A percentile compares a stretch with the other conserved stretches of the same genome.
Evolutionary conservation across 1,140 invertebrate species (phyloP).

Genomic region (Wasmannia auropunctata): DNA sequence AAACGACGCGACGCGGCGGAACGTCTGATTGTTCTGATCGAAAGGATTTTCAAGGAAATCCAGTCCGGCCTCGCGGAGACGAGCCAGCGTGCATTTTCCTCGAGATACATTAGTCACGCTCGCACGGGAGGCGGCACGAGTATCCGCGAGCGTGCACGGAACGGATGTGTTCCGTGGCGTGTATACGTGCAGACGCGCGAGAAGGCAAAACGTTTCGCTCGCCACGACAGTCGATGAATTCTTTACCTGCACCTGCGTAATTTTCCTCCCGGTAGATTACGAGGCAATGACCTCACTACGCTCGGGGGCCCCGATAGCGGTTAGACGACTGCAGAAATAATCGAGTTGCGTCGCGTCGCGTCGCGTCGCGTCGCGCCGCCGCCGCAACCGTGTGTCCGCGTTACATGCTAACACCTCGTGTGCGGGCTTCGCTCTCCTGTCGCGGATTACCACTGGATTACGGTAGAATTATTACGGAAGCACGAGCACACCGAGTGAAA

Average conservation of each 20-base stretch:
- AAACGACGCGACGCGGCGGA: conserved; percentile 17
- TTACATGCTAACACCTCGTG: conserved; percentile 12
- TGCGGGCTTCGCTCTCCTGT: conserved; percentile 15
- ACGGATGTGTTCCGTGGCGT: conserved; percentile 31
- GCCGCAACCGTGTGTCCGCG: too few species aligned
- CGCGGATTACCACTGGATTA: not conserved
- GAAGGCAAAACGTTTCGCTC: not conserved
- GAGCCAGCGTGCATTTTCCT: conserved; percentile 18
- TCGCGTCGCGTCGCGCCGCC: conserved; percentile 7
- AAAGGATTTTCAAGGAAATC: conserved; percentile 48
- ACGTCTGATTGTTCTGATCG: conserved; percentile 38
- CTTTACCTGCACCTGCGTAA: conserved; percentile 61
- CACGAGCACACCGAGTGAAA: not conserved
- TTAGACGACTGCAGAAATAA: conserved; percentile 13
- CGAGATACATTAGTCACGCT: conserved; percentile 28
- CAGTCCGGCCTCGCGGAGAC: conserved; percentile 4
- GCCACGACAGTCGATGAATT: conserved; percentile 47
- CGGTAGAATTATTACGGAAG: not conserved
- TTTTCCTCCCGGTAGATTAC: conserved; percentile 59
- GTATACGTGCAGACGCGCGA: conserved; percentile 24
- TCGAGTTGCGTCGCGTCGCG: not conserved
- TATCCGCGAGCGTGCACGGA: not conserved
- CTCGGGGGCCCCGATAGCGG: conserved; percentile 16
- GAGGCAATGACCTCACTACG: conserved; percentile 61
- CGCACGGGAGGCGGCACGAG: not conserved